Evolutionary conservation across 2,888 invertebrate genomes (phyloP).

Genomic region (Euzophera pinguis): DNA sequence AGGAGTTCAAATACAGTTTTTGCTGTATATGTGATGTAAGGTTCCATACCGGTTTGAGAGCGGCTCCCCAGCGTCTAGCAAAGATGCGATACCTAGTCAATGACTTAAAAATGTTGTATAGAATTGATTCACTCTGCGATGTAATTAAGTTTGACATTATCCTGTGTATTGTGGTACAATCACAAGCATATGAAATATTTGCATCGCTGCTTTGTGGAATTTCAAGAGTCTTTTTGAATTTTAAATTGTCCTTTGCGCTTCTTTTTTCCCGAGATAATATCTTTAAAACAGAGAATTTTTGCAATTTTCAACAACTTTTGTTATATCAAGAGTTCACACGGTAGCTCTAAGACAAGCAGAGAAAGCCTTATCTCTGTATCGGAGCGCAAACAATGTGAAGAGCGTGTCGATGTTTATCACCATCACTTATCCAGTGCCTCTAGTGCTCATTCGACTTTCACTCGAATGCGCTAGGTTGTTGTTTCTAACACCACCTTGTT

Average conservation of each 20-base stretch:
- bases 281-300: slow-evolving; percentile 55
- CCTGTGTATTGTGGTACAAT: slow-evolving; percentile 21
- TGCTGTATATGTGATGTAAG: slow-evolving; percentile 53
- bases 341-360: slow-evolving; percentile 65
- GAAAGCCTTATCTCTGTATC: slow-evolving; percentile 75
- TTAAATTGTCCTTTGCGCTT: background rate
- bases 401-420: slow-evolving; percentile 72
- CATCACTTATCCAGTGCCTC: slow-evolving; percentile 54
- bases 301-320: slow-evolving; percentile 49
- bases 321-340: slow-evolving; percentile 63
- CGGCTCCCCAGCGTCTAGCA: slow-evolving; percentile 71
- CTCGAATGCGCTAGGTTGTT: slow-evolving; percentile 43
- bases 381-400: slow-evolving; percentile 71
- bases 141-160: slow-evolving; percentile 33
- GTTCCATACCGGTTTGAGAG: slow-evolving; percentile 60
- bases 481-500: slow-evolving; percentile 51
- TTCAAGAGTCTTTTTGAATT: background rate
- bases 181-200: slow-evolving; percentile 7
- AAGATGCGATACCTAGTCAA: slow-evolving; percentile 47
- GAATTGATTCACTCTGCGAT: slow-evolving; percentile 51
- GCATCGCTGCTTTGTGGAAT: background rate
- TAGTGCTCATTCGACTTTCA: slow-evolving; percentile 67
- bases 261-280: slow-evolving; percentile 36
- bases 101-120: slow-evolving; percentile 54
- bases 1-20: slow-evolving; percentile 31